Base-by-base conservation (phyloP, 2,797 vertebrate species). In the Myotis myotis region DNA sequence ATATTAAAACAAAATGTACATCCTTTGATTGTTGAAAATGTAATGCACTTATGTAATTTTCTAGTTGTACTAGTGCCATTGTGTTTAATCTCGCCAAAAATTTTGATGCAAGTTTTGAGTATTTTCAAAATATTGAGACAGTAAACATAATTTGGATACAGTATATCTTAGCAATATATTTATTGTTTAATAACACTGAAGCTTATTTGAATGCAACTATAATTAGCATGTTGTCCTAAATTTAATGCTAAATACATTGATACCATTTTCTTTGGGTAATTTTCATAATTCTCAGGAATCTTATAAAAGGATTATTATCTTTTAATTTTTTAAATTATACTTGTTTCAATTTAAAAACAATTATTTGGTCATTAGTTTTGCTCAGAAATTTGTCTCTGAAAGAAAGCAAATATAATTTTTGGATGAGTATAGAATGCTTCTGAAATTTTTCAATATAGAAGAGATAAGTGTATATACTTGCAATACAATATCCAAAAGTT, bases 401-500 rank as follows among this genome's bases (percentile, higher is more conserved):
- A 84, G 8, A 75, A 55, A 94, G 20, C 57, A 30, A 88, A 5
- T 74, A 2, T 76, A 64, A 93, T 70, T 90, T 92, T 62, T 55
- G 11, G 2, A 12, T 83, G 10, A 80, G 44, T 66, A 70, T 25
- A 22, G 11, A 80, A 60, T 92, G 20, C 20, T 80, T 93, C 17
- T 33, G 36, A 78, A 2, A 22, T 57, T 96, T 64, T 96, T 95
- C n/a, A 95, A 82, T 79, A 62, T 66, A 0, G 49, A 13, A 62
- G 44, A 87, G 30, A 90, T 81, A 75, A 87, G 6, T 33, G 47
- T 89, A 92, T 93, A 20, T 28, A 94, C 60, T 8, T 81, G 16
- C 44, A 62, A n/a, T 72, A 28, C 89, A 51, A 82, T 94, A 13
- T 68, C n/a, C 88, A 0, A 72, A 90, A 96, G 44, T 96, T 6